These are phyloP conservation scores for Willisornis vidua DNA, from an alignment of 2,113 vertebrate species.

Conservation along the genomic window DNA sequence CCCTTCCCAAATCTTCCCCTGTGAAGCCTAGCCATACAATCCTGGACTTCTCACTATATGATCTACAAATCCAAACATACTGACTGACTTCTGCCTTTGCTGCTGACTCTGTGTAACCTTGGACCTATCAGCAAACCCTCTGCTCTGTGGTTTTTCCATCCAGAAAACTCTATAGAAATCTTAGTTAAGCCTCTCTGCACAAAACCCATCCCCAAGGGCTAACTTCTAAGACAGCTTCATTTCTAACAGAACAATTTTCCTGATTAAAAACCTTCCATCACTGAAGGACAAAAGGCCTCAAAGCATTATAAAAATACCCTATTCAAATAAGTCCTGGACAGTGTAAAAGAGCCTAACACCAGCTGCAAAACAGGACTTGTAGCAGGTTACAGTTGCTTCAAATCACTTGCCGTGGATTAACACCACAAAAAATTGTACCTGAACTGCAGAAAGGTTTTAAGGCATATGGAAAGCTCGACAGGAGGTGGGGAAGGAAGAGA, in stretches of 20 bases:
- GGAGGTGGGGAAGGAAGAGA: not conserved
- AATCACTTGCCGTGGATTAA: not conserved
- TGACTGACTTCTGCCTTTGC: not conserved
- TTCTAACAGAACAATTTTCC: slow-evolving; percentile 34
- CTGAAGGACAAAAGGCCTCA: slow-evolving; percentile 32
- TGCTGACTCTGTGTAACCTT: not conserved
- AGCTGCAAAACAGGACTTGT: not conserved
- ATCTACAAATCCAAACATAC: not conserved
- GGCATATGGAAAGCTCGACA: not conserved
- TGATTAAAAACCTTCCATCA: slow-evolving; percentile 36
- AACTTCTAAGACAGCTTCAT: slow-evolving; percentile 32
- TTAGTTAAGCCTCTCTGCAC: slow-evolving; percentile 15
- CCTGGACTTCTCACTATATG: too few relatives aligned
- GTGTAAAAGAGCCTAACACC: not conserved
- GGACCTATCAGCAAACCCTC: not conserved
- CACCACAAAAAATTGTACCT: not conserved
- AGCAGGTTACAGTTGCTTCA: not conserved
- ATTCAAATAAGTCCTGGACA: not conserved
- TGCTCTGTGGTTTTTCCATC: not conserved
- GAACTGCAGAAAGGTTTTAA: not conserved
- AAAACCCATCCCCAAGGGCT: not conserved
- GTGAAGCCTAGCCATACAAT: not conserved
- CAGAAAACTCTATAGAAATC: not conserved
- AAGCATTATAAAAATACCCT: not conserved
- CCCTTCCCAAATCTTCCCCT: too few relatives aligned